Percentiles rank a stretch among this genome's conserved stretches.
Evolutionary conservation across 2,888 invertebrate species (phyloP).

Genomic region (Neoascia interrupta): DNA sequence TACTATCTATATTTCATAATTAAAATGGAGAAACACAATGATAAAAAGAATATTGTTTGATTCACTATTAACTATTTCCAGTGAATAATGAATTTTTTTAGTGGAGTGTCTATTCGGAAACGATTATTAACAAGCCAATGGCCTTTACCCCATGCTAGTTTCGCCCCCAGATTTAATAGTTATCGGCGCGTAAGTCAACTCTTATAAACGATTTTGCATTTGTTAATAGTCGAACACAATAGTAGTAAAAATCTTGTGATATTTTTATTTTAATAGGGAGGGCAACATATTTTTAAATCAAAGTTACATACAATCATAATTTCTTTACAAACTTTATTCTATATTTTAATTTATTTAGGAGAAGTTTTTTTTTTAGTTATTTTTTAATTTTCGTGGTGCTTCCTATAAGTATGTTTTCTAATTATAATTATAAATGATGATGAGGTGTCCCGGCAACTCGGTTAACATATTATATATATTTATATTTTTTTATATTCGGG

Average conservation of each 20-base stretch:
- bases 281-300: slow-evolving; percentile 26
- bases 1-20: slow-evolving; percentile 60
- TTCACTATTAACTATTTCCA: no score
- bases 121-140: no score
- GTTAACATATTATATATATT: slow-evolving; percentile 50
- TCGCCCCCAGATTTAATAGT: no score
- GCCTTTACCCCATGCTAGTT: no score
- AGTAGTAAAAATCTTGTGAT: no score
- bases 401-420: slow-evolving; percentile 41
- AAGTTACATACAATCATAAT: slow-evolving; percentile 26
- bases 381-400: slow-evolving; percentile 51
- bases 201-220: no score
- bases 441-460: slow-evolving; percentile 42
- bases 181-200: no score
- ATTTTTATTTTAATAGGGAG: no score
- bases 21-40: slow-evolving; percentile 53
- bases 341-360: slow-evolving; percentile 36
- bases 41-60: no score
- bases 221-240: no score
- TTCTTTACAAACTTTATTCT: slow-evolving; percentile 46
- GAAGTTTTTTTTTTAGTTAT: slow-evolving; percentile 8
- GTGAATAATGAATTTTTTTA: no score
- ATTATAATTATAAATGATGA: slow-evolving; percentile 35
- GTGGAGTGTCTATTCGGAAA: no score
- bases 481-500: slow-evolving; percentile 37